These are phyloP conservation scores for Antheraea yamamai DNA, from an alignment of 2,888 invertebrate species.

Conservation along the genomic window DNA sequence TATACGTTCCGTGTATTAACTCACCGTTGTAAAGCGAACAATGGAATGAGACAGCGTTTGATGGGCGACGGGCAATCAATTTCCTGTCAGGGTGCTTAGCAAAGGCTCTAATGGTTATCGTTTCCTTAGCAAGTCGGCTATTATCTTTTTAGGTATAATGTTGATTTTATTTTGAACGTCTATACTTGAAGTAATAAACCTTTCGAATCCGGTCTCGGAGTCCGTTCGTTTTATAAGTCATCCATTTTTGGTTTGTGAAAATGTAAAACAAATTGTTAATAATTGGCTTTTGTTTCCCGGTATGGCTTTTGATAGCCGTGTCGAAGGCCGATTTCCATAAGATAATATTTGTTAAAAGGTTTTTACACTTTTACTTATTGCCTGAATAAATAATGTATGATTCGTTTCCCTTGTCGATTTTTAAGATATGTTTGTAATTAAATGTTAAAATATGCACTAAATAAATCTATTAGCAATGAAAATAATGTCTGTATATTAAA, in stretches of 20 bases:
- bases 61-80: slow-evolving; percentile 29
- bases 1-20: slow-evolving; percentile 16
- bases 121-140: slow-evolving; percentile 36
- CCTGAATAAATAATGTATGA: slow-evolving; percentile 7
- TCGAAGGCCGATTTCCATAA: slow-evolving; percentile 22
- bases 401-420: neutral
- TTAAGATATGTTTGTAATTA: neutral
- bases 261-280: slow-evolving; percentile 24
- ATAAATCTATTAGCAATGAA: too few species aligned
- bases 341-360: neutral
- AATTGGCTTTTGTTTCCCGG: slow-evolving; percentile 9
- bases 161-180: slow-evolving; percentile 31
- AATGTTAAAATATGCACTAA: too few species aligned
- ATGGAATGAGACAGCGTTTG: slow-evolving; percentile 26
- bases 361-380: slow-evolving; percentile 27
- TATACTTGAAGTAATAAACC: slow-evolving; percentile 33
- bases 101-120: slow-evolving; percentile 43
- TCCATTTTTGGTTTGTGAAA: slow-evolving; percentile 34
- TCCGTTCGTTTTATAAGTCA: slow-evolving; percentile 30
- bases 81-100: slow-evolving; percentile 31
- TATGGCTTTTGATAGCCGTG: slow-evolving; percentile 9
- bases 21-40: slow-evolving; percentile 32
- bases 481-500: too few species aligned
- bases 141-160: slow-evolving; percentile 40
- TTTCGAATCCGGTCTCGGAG: slow-evolving; percentile 39